phyloP scores from a whole-genome alignment of 2,888 invertebrate species.

The Eurytoma californica region DNA sequence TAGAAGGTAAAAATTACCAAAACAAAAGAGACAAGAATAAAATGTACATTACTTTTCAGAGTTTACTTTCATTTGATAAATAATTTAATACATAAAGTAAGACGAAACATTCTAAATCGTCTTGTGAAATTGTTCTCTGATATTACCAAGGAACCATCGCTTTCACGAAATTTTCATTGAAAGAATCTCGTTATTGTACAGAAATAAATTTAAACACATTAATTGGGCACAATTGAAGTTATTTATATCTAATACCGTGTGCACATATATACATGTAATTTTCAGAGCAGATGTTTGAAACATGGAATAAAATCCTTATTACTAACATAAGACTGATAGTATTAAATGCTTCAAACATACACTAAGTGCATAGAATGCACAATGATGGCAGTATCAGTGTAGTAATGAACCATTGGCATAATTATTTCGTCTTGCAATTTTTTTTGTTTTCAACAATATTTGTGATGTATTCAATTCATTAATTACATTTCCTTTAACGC shows the following conservation, averaged over 20 bases:
- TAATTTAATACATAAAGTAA: conserved; percentile 38
- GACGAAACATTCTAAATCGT: conserved; percentile 24
- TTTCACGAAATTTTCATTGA: conserved; percentile 32
- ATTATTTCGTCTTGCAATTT: background rate
- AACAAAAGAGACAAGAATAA: too few relatives aligned
- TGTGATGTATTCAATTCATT: conserved; percentile 24
- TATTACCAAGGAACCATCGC: background rate
- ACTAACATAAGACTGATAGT: background rate
- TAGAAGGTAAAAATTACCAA: background rate
- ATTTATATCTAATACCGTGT: conserved; percentile 46
- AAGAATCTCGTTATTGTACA: conserved; percentile 30
- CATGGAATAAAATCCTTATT: conserved; percentile 27
- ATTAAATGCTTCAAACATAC: conserved; percentile 59
- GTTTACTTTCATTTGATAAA: conserved; percentile 36
- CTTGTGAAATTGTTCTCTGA: conserved; percentile 11
- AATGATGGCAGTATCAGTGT: conserved; percentile 63
- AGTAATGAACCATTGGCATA: conserved; percentile 45
- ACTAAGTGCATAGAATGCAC: conserved; percentile 56
- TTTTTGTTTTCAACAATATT: conserved; percentile 15
- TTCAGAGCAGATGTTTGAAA: conserved; percentile 57
- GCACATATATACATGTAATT: conserved; percentile 56
- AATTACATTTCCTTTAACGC: conserved; percentile 39
- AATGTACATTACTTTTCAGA: conserved; percentile 3
- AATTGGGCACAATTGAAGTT: conserved; percentile 32
- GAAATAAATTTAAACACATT: conserved; percentile 35